Evolutionary conservation across 2,797 vertebrate genomes (phyloP).

Genomic region (Phoebastria nigripes): DNA sequence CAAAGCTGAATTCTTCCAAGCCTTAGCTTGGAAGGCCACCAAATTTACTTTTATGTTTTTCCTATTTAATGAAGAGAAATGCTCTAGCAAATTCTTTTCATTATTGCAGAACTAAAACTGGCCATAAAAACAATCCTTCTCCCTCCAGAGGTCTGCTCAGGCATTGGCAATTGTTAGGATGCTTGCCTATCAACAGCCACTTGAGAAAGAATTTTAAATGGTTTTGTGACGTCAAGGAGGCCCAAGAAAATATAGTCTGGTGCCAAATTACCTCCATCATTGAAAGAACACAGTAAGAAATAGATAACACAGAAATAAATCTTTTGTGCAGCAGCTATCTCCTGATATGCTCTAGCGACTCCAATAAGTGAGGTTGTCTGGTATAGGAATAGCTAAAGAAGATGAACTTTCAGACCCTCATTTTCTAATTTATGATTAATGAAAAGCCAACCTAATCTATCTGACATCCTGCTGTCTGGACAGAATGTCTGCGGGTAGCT

Average conservation of each 20-base stretch:
- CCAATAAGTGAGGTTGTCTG: not conserved
- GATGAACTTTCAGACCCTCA: constrained; percentile 21
- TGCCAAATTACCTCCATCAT: constrained; percentile 65
- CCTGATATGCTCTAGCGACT: not conserved
- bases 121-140: not conserved
- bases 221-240: constrained; percentile 80
- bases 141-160: not conserved
- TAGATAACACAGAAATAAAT: constrained; percentile 73
- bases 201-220: constrained; percentile 81
- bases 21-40: not conserved
- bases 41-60: not conserved
- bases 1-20: not conserved
- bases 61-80: not conserved
- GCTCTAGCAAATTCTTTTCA: not conserved
- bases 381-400: constrained; percentile 14
- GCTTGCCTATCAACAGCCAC: constrained; percentile 80
- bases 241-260: constrained; percentile 68
- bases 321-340: constrained; percentile 62
- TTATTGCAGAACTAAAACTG: not conserved
- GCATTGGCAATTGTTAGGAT: constrained; percentile 71
- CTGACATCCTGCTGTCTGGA: constrained; percentile 60
- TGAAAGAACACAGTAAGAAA: constrained; percentile 45
- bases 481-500: constrained; percentile 78
- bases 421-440: constrained; percentile 38
- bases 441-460: constrained; percentile 52